Base-by-base conservation (phyloP, 2,113 vertebrate genomes). In the Sinocyclocheilus maitianheensis region DNA sequence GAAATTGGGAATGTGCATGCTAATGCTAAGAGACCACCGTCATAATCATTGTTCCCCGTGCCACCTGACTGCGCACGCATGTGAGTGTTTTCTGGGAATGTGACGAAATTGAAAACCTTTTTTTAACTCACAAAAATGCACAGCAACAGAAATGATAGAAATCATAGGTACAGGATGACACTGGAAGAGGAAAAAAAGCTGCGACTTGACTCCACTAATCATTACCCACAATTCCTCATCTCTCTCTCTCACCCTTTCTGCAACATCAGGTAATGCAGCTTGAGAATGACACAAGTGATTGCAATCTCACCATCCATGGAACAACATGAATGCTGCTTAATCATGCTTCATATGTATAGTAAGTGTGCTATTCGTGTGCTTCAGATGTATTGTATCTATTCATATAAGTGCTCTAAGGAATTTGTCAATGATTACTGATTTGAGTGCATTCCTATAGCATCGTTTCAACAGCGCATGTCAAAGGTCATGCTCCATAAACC, bases 241-340 rank as follows among this genome's bases (percentile, higher is more conserved):
- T n/a, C 67, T 69, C 11, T 69, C 67, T 76, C n/a, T 40, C 53
- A 60, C 11, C 10, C 34, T 24, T 62, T 63, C 12, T 48, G 40
- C n/a, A 30, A 46, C n/a, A 81, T 24, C 11, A 48, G 8, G 40
- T 30, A 48, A 67, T 11, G 9, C 40, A 40, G 4, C 79, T 30
- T 14, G n/a, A 81, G 79, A 81, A 63, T 81, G 62, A 81, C 62
- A 81, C 40, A 67, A 81, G 37, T 81, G 79, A 65, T 81, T 65
- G 60, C 60, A 46, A 40, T 81, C 60, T 63, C n/a, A 18, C 22
- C 60, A 65, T 63, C 60, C 60, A 24, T 65, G n/a, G 20, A 65
- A 48, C 60, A 81, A 65, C 37, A 65, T 14, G 40, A 48, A 65
- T 65, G 60, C 22, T 46, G 37, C 37, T n/a, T 81, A 81, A 81